phyloP scores from a whole-genome alignment of 2,888 invertebrate genomes.

The Leptopterna dolabrata region DNA sequence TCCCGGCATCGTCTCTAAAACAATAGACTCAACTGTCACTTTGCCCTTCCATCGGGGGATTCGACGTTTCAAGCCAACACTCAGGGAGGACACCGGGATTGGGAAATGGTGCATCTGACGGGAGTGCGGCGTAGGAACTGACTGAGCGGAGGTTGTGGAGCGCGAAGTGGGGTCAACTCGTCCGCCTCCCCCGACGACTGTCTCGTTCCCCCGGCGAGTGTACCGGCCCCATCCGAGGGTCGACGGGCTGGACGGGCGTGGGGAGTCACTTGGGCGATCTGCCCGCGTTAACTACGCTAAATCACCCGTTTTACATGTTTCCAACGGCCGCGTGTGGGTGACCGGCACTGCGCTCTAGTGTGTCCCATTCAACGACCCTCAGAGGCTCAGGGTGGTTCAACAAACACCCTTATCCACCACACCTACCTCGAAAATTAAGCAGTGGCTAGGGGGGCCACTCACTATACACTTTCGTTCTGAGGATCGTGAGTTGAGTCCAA shows the following conservation, averaged over 20 bases:
- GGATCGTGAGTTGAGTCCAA: too few species aligned
- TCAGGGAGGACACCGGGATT: not conserved
- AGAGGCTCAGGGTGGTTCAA: too few species aligned
- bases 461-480: too few species aligned
- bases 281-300: not conserved
- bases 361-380: not conserved
- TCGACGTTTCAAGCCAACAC: not conserved
- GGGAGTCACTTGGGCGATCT: not conserved
- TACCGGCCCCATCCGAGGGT: not conserved
- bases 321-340: not conserved
- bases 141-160: not conserved
- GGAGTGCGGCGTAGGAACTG: not conserved
- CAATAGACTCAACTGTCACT: constrained; percentile 21
- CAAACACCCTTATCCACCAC: too few species aligned
- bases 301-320: not conserved
- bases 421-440: too few species aligned
- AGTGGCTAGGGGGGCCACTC: too few species aligned
- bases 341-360: not conserved
- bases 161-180: not conserved
- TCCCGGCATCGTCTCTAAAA: constrained; percentile 65
- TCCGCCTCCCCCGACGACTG: not conserved
- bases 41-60: not conserved
- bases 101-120: not conserved
- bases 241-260: not conserved
- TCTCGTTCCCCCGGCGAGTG: not conserved